phyloP scores from a whole-genome alignment of 2,888 invertebrate genomes.

The Protonemura montana region DNA sequence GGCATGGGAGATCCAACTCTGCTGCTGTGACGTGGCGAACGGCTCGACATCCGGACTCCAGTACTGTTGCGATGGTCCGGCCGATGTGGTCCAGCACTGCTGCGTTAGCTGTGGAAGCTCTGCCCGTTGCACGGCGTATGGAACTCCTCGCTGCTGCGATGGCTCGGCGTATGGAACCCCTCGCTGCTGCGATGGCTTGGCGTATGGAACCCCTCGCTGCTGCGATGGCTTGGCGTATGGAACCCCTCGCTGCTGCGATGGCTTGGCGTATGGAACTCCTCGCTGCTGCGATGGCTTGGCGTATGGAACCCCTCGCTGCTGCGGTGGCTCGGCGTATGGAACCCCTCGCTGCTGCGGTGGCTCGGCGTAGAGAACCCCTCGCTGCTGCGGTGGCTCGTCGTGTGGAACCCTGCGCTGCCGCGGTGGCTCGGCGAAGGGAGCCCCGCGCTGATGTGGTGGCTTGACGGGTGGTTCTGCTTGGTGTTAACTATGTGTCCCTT shows the following conservation, averaged over 20 bases:
- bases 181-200: not conserved
- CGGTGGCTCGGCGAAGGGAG: not conserved
- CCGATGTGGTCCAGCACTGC: not conserved
- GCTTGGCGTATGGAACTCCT: not conserved
- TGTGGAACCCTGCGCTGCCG: not conserved
- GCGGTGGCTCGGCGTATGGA: not conserved
- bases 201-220: not conserved
- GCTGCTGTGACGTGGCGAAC: not conserved
- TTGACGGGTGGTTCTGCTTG: too few species aligned
- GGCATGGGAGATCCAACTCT: not conserved
- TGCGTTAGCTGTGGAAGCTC: not conserved
- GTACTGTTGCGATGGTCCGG: not conserved
- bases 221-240: too few species aligned
- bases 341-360: not conserved
- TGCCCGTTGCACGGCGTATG: not conserved
- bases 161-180: not conserved
- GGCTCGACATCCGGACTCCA: not conserved
- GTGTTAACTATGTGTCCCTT: too few species aligned
- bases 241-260: too few species aligned
- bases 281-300: not conserved
- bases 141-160: not conserved
- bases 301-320: not conserved
- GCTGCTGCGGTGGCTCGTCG: not conserved
- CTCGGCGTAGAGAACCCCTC: not conserved
- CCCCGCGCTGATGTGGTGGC: too few species aligned